Evolutionary conservation across 1,140 invertebrate species (phyloP).

Genomic region (Steinernema khuongi): DNA sequence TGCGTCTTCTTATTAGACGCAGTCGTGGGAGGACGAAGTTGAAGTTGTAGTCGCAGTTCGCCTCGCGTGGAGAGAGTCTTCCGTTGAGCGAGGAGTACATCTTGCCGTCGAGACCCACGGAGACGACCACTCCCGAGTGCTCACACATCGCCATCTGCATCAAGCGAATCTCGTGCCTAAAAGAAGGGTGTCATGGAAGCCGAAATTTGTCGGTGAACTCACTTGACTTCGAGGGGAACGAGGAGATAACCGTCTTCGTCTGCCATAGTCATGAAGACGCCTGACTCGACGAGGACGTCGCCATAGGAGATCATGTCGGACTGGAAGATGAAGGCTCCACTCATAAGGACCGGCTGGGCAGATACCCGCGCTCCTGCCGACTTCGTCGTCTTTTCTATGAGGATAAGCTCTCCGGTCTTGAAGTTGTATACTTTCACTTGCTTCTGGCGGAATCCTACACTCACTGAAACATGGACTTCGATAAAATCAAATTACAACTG

Average conservation of each 20-base stretch:
- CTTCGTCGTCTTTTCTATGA: not conserved
- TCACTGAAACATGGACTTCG: not conserved
- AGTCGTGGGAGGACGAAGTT: not conserved
- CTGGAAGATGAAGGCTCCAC: not conserved
- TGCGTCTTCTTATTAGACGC: not conserved
- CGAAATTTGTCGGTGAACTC: not conserved
- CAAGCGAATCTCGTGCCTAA: not conserved
- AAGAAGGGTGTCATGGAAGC: not conserved
- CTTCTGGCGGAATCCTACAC: not conserved
- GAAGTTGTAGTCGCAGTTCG: not conserved
- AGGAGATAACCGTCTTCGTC: not conserved
- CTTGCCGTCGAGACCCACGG: not conserved
- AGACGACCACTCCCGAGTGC: not conserved
- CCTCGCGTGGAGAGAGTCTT: not conserved
- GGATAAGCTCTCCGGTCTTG: not conserved
- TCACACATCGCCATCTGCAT: constrained; percentile 1
- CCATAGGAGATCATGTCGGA: constrained; percentile 9
- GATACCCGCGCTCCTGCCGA: not conserved
- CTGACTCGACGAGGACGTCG: constrained; percentile 5
- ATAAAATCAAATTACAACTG: not conserved
- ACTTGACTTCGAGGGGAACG: not conserved
- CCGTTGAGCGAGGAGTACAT: not conserved
- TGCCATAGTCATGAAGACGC: constrained; percentile 3
- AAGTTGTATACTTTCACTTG: not conserved
- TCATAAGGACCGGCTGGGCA: not conserved